Base-by-base conservation (phyloP, 1,140 invertebrate genomes). In the Lordiphosa mommai region DNA sequence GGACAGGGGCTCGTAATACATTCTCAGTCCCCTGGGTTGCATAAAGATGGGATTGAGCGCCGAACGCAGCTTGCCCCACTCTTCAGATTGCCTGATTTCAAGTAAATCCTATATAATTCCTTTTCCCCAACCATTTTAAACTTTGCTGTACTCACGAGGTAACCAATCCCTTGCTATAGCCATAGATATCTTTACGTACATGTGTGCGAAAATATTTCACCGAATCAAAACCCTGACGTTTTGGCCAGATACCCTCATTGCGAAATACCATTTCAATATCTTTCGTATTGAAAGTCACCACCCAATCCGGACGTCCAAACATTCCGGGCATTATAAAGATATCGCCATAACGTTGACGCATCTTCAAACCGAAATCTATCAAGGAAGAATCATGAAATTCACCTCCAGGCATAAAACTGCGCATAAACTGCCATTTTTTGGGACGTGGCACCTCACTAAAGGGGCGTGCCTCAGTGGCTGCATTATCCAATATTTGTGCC, bases 211-310 rank as follows among this genome's bases (percentile, higher is more conserved):
- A 85, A 12, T 87, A 72, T 4, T 56, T 4, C 5, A 85, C 10
- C 3, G 79, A 72, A 1, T 85, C 71, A 13, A 87, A 12, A 2
- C 59, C 51, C 0, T 64, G 63, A 1, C 85, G 85, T 20, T 34
- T 23, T 6, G 88, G 88, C 88, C 88, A 89, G 6, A 69, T 17
- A 0, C 88, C 88, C n/a, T 87, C 84, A 2, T 68, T 79, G n/a
- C 84, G 84, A 9, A 64, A 87, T 0, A 80, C 70, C 12, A 36
- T 65, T 16, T 85, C 77, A 13, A 87, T 80, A 2, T 86, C 79
- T 13, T 74, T 74, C 0, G 77, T 58, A 41, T 29, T 64, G 8
- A 71, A 76, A 0, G 64, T 59, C 9, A 77, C 16, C n/a, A 87
- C 43, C 36, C 30, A 52, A 33, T 87, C 85, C 12, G 30, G 38